Conservation (phyloP, 2,113 vertebrate species). For the Saimiri boliviensis region DNA sequence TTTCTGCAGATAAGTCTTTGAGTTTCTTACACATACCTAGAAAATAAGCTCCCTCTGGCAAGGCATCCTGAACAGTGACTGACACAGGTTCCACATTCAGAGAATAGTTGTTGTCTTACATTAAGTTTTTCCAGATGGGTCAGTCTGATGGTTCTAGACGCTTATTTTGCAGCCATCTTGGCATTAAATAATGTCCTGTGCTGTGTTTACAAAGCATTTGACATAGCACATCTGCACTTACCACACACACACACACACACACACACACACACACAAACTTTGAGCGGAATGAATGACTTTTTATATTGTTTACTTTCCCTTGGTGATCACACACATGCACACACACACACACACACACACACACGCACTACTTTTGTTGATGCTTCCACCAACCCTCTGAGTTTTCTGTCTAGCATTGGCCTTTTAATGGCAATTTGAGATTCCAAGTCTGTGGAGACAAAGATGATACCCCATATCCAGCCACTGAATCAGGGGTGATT, state of each 20-base stretch:
- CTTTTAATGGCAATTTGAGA: neutral
- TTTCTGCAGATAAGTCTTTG: neutral
- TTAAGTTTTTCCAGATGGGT: neutral
- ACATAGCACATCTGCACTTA: neutral
- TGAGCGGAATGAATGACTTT: neutral
- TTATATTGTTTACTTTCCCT: neutral
- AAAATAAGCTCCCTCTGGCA: neutral
- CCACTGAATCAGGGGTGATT: neutral
- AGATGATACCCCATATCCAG: neutral
- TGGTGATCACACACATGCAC: neutral
- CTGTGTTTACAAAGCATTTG: neutral
- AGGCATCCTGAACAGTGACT: fast-evolving
- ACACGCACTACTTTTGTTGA: neutral
- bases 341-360: neutral
- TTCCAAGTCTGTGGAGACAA: neutral
- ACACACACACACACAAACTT: neutral
- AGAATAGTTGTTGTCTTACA: fast-evolving
- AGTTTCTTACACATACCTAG: neutral
- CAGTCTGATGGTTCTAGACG: neutral
- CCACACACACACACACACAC: fast-evolving
- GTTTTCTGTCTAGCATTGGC: neutral
- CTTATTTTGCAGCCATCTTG: neutral
- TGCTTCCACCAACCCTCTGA: neutral
- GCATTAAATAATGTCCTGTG: neutral
- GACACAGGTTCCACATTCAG: fast-evolving